Evolutionary conservation across 1,140 invertebrate genomes (phyloP).

Genomic region (Bradynema listronoti): DNA sequence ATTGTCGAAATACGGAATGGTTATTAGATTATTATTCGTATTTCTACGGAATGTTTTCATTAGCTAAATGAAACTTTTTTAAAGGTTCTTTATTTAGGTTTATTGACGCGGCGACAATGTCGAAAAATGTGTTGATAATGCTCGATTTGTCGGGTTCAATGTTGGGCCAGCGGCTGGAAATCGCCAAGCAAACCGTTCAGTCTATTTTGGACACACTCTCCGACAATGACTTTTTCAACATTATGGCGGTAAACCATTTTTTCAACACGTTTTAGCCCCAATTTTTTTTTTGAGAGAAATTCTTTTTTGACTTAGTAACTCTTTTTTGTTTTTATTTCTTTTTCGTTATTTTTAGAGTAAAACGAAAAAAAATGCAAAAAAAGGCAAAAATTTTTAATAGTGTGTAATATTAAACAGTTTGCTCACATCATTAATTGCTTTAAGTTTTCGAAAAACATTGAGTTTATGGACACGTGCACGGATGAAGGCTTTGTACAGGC

Average conservation of each 20-base stretch:
- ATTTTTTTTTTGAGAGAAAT: no score
- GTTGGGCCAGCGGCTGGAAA: conserved; percentile 82
- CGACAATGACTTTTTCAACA: conserved; percentile 93
- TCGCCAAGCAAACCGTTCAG: conserved; percentile 81
- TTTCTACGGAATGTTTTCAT: neutral
- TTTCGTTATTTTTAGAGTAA: no score
- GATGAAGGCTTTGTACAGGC: conserved; percentile 60
- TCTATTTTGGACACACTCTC: conserved; percentile 85
- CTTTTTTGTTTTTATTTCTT: no score
- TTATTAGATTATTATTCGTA: neutral
- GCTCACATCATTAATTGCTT: conserved; percentile 43
- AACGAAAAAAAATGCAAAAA: conserved; percentile 61
- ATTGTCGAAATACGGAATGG: conserved; percentile 46
- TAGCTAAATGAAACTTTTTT: conserved; percentile 2
- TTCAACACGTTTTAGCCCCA: neutral
- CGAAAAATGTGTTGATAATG: conserved; percentile 91
- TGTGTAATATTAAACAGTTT: conserved; percentile 55
- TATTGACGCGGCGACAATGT: conserved; percentile 89
- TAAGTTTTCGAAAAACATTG: conserved; percentile 59
- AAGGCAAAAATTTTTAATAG: no score
- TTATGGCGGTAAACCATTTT: conserved; percentile 66
- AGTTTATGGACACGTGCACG: conserved; percentile 59
- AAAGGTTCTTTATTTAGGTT: conserved; percentile 63
- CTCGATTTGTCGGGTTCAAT: conserved; percentile 94
- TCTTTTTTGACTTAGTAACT: no score